Evolutionary conservation across 2,888 invertebrate species (phyloP).

Genomic region (Litoditis marina): DNA sequence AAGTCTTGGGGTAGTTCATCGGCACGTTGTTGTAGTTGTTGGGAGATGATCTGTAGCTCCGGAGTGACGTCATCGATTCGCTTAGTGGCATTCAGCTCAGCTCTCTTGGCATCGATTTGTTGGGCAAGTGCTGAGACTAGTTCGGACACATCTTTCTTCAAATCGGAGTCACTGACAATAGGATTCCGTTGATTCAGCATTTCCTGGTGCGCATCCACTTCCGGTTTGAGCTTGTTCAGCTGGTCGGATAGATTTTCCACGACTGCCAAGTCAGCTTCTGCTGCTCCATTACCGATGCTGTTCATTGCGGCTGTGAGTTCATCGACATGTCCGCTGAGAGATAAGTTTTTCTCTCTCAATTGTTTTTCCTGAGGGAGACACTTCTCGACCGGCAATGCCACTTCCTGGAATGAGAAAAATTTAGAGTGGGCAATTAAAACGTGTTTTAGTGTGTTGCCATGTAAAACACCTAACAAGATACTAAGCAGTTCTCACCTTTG

Average conservation of each 20-base stretch:
- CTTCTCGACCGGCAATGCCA: constrained; percentile 18
- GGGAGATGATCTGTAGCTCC: constrained; percentile 27
- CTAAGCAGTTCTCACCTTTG: no score
- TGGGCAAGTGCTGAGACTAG: constrained; percentile 20
- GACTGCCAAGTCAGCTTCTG: constrained; percentile 20
- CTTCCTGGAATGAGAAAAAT: no score
- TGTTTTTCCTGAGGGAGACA: constrained; percentile 9
- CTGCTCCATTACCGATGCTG: no score
- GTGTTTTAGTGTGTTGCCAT: no score
- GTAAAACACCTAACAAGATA: no score
- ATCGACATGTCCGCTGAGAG: no score
- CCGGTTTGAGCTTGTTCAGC: constrained; percentile 19
- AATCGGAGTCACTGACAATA: constrained; percentile 23
- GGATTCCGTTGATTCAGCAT: constrained; percentile 11
- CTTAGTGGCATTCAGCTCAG: constrained; percentile 25
- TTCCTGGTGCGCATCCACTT: constrained; percentile 18
- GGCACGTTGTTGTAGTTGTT: constrained; percentile 29
- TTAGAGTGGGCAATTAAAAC: no score
- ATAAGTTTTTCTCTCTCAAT: constrained; percentile 16
- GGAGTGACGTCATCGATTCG: constrained; percentile 32
- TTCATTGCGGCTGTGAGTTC: no score
- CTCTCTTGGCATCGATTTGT: constrained; percentile 27
- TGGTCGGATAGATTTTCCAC: constrained; percentile 26
- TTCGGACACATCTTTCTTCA: constrained; percentile 25
- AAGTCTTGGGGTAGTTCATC: constrained; percentile 23